Evolutionary conservation across 2,888 invertebrate species (phyloP), one percentile per base, ranked within the genome.

Genomic region (Allolobophora icterica): DNA sequence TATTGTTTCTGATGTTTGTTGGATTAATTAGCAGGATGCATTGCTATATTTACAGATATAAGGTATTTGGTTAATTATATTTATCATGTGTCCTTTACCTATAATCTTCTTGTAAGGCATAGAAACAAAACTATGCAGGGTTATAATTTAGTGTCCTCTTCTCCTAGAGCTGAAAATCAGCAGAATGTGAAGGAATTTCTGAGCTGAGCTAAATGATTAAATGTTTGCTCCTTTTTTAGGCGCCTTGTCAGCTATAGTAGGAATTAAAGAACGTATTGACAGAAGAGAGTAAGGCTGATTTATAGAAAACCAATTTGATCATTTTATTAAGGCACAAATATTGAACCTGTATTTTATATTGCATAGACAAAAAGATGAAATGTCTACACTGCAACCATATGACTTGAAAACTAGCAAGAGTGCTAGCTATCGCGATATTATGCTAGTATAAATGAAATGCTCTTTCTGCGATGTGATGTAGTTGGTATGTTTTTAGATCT

Each of bases 401-500:
- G 30, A 71, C 30, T 24, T 71, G n/a, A n/a, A n/a, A 71, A 71
- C 71, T 71, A 71, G 8, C 11, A 71, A 71, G 30, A 71, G 30
- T n/a, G 71, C 71, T 71, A 71, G 71, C 71, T 71, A 71, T 30
- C n/a, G 30, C 71, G 21, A 52, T 24, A 15, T 8, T 52, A 52
- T 24, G 24, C 52, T 52, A 24, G 5, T 42, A 1, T 13, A 52
- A 52, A 21, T 21, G 1, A 52, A 52, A 52, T 24, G 52, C 21
- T 52, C 21, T 1, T 52, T 52, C 52, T 21, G 52, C 6, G 24
- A 24, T 21, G 71, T 71, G 71, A 30, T 71, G 45, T 52, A 52
- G 1, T 52, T 24, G 21, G 30, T n/a, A n/a, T 71, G n/a, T 71
- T 34, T 87, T 40, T 71, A 52, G 91, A 91, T 40, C 91, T 91